Evolutionary conservation across 2,888 invertebrate genomes (phyloP).

Genomic region (Phania funesta): DNA sequence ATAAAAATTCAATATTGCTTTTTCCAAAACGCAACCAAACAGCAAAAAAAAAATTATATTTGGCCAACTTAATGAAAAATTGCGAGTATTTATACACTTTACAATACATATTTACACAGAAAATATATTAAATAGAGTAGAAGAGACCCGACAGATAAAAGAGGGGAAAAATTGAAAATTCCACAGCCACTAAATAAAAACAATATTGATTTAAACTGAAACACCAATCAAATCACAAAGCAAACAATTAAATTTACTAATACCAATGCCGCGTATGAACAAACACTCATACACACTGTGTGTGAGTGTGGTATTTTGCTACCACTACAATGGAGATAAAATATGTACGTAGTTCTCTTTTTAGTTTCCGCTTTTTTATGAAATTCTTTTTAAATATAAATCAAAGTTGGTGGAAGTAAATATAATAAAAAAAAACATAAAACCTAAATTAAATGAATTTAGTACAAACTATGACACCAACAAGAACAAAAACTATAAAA

Average conservation of each 20-base stretch:
- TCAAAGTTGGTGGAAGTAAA: conserved; percentile 6
- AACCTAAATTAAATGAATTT: conserved; percentile 32
- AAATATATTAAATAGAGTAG: neutral
- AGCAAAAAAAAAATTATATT: neutral
- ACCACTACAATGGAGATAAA: conserved; percentile 38
- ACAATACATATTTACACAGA: neutral
- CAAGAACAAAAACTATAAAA: neutral
- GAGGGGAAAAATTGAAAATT: neutral
- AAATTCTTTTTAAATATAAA: conserved; percentile 36
- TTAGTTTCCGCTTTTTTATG: neutral
- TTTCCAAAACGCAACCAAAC: neutral
- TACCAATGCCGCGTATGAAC: conserved; percentile 24
- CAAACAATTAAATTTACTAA: conserved; percentile 65
- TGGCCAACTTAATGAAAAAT: conserved; percentile 45
- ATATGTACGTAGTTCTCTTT: neutral
- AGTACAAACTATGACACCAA: conserved; percentile 13
- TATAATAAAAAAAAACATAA: conserved; percentile 14
- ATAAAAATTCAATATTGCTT: conserved; percentile 23
- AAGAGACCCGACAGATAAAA: neutral
- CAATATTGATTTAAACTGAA: conserved; percentile 66
- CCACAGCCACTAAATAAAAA: conserved; percentile 60
- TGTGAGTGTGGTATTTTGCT: neutral
- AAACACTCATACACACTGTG: neutral
- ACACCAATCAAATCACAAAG: conserved; percentile 66
- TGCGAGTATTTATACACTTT: conserved; percentile 30